Percentiles rank a stretch among this genome's conserved stretches.
Conservation (phyloP, 2,797 vertebrate species). For the Acanthurus leucopareius region DNA sequence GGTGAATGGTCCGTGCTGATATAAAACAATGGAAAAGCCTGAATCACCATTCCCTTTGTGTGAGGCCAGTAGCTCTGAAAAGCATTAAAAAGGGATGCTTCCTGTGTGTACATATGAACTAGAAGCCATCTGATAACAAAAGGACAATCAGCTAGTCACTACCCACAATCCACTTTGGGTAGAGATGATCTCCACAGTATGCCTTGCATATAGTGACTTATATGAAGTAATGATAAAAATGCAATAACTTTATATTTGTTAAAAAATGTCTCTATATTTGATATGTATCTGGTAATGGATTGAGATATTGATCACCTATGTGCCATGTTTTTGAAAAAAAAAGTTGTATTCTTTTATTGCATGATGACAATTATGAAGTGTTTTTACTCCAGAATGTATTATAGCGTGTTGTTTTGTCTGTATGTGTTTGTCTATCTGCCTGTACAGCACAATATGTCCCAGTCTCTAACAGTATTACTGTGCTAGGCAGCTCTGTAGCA, state of each 20-base stretch:
- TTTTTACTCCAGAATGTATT: slow-evolving; percentile 81
- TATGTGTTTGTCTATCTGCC: slow-evolving; percentile 73
- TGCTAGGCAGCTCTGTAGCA: slow-evolving; percentile 85
- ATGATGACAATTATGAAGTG: slow-evolving; percentile 90
- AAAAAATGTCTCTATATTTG: slow-evolving; percentile 79
- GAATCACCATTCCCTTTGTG: slow-evolving; percentile 10
- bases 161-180: slow-evolving; percentile 62
- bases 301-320: slow-evolving; percentile 74
- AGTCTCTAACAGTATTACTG: slow-evolving; percentile 89
- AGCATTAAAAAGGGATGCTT: slow-evolving; percentile 67
- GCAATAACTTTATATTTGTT: slow-evolving; percentile 83
- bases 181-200: slow-evolving; percentile 62
- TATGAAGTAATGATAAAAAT: slow-evolving; percentile 83
- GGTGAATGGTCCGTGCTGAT: background rate
- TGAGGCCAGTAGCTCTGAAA: slow-evolving; percentile 55
- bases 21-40: background rate
- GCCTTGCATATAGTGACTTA: slow-evolving; percentile 77
- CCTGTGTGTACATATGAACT: slow-evolving; percentile 68
- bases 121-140: slow-evolving; percentile 79
- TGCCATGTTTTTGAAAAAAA: slow-evolving; percentile 84
- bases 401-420: slow-evolving; percentile 71
- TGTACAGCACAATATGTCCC: slow-evolving; percentile 84
- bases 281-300: slow-evolving; percentile 66
- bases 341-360: slow-evolving; percentile 84
- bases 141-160: slow-evolving; percentile 82